Conservation (phyloP, 2,113 vertebrate species). For the Alectura lathami region DNA sequence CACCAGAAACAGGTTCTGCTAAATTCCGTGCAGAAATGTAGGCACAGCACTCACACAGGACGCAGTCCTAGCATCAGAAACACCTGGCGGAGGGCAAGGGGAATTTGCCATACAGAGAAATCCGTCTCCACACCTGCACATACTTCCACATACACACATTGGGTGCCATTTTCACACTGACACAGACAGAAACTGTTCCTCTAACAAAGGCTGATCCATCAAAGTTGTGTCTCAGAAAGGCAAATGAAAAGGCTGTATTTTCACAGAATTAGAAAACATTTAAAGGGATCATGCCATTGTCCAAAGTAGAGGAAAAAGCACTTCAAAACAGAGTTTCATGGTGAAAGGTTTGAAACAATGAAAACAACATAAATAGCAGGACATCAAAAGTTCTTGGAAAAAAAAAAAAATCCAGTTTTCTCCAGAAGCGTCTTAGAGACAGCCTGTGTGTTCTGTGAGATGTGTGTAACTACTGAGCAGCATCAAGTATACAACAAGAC, state of each 20-base stretch:
- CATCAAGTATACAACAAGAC: neutral
- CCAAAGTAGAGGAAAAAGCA: neutral
- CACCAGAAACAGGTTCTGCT: neutral
- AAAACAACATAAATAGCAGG: neutral
- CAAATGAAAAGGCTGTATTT: neutral
- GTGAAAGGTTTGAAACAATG: neutral
- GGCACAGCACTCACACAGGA: rapidly evolving
- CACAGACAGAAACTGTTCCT: neutral
- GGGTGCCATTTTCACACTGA: neutral
- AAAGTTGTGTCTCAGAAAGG: neutral
- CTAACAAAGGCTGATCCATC: neutral
- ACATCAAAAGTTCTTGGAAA: neutral
- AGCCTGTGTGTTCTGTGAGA: neutral
- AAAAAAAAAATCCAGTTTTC: neutral
- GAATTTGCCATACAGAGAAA: neutral
- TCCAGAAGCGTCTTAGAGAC: neutral
- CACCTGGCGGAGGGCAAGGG: neutral
- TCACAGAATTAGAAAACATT: neutral
- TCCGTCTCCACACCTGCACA: neutral
- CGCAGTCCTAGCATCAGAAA: neutral
- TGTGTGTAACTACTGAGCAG: neutral
- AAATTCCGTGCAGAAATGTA: neutral
- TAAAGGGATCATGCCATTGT: neutral
- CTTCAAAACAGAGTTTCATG: neutral
- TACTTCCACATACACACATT: neutral